Conservation (phyloP, 2,888 invertebrate genomes). For the Eilema depressum region DNA sequence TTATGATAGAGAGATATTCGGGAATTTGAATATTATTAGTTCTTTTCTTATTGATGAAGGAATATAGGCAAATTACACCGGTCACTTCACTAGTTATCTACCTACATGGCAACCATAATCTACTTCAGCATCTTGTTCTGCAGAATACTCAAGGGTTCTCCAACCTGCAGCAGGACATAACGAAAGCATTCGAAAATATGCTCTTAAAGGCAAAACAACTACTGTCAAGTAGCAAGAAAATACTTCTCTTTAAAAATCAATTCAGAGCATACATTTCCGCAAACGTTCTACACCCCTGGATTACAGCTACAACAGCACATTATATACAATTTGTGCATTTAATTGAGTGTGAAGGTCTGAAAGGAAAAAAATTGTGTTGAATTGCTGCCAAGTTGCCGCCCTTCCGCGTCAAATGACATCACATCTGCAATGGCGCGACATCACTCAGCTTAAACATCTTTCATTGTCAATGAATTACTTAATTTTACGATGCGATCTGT, state of each 20-base stretch:
- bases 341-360: slow-evolving; percentile 74
- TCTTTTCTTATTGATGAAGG: no score
- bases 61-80: no score
- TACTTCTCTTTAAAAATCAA: not conserved
- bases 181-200: no score
- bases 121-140: no score
- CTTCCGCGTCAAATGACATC: slow-evolving; percentile 53
- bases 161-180: no score
- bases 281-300: slow-evolving; percentile 33
- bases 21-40: no score
- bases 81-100: no score
- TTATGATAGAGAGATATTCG: no score
- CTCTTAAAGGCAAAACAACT: no score
- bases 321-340: slow-evolving; percentile 67
- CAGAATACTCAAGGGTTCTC: no score
- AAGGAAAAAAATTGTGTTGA: slow-evolving; percentile 62
- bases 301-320: slow-evolving; percentile 29
- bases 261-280: not conserved
- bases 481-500: slow-evolving; percentile 36
- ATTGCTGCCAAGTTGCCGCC: slow-evolving; percentile 51
- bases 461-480: slow-evolving; percentile 45
- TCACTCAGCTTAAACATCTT: slow-evolving; percentile 26
- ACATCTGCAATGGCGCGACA: slow-evolving; percentile 29
- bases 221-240: not conserved
- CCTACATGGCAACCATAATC: no score